Conservation (phyloP, 2,797 vertebrate genomes). For the Eurystomus glaucurus region DNA sequence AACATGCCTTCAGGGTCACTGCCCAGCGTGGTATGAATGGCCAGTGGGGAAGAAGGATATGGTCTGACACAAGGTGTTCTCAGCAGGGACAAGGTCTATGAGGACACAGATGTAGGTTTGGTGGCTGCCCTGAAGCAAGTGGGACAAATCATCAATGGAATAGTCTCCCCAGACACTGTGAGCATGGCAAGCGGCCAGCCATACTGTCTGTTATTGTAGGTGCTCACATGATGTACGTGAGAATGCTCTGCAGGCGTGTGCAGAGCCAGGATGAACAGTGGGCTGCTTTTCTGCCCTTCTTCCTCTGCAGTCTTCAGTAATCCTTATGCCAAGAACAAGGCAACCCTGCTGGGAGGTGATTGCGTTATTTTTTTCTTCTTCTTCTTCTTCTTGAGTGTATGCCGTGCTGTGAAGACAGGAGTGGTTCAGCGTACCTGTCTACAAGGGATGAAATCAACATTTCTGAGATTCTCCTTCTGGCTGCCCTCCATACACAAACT, state of each 20-base stretch:
- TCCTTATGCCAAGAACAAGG: slow-evolving; percentile 13
- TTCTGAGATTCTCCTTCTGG: slow-evolving; percentile 17
- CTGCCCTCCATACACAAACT: background rate
- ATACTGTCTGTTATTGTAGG: accelerated
- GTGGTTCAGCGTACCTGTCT: slow-evolving; percentile 22
- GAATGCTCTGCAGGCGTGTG: background rate
- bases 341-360: slow-evolving; percentile 40
- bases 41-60: accelerated
- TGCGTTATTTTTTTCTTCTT: slow-evolving; percentile 41
- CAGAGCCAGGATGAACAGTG: background rate
- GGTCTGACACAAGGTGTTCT: background rate
- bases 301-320: slow-evolving; percentile 25
- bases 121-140: background rate
- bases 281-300: background rate
- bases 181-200: background rate
- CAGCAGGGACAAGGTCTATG: background rate
- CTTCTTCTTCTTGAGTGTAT: slow-evolving; percentile 21
- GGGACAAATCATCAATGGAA: background rate
- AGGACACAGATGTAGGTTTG: background rate
- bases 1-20: background rate
- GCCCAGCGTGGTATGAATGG: background rate
- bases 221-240: accelerated
- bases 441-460: slow-evolving; percentile 35
- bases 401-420: slow-evolving; percentile 31
- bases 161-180: background rate